phyloP scores from a whole-genome alignment of 1,140 invertebrate genomes.

The Euura lappo region DNA sequence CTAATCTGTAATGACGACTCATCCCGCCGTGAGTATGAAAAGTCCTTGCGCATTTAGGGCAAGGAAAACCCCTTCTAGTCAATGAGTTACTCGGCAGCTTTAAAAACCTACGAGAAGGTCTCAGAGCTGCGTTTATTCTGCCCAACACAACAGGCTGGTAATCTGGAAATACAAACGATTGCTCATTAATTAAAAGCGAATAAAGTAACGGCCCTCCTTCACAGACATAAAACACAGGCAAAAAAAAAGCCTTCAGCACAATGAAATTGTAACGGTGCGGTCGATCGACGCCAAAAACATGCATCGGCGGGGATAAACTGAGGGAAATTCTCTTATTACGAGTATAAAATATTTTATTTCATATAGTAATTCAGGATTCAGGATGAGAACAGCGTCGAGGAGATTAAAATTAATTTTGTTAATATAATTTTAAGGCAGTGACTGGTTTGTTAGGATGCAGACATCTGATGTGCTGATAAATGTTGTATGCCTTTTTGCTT shows the following conservation, averaged over 20 bases:
- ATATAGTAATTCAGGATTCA: too few species aligned
- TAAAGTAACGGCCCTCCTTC: too few species aligned
- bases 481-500: slow-evolving; percentile 56
- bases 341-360: too few species aligned
- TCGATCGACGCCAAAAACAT: too few species aligned
- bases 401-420: not conserved
- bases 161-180: slow-evolving; percentile 43
- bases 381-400: too few species aligned
- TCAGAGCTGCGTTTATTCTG: not conserved
- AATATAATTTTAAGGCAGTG: slow-evolving; percentile 49
- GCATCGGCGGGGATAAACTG: too few species aligned
- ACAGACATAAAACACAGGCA: too few species aligned
- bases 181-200: too few species aligned
- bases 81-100: not conserved
- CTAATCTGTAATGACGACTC: slow-evolving; percentile 38
- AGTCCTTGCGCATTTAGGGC: slow-evolving; percentile 33
- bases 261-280: too few species aligned
- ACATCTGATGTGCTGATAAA: slow-evolving; percentile 53
- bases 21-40: slow-evolving; percentile 39
- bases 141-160: slow-evolving; percentile 36
- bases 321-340: too few species aligned
- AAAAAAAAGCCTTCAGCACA: too few species aligned
- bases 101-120: not conserved
- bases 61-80: slow-evolving; percentile 25
- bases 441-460: slow-evolving; percentile 50